Base-by-base conservation (phyloP, 1,140 invertebrate species). In the Philaenus spumarius region DNA sequence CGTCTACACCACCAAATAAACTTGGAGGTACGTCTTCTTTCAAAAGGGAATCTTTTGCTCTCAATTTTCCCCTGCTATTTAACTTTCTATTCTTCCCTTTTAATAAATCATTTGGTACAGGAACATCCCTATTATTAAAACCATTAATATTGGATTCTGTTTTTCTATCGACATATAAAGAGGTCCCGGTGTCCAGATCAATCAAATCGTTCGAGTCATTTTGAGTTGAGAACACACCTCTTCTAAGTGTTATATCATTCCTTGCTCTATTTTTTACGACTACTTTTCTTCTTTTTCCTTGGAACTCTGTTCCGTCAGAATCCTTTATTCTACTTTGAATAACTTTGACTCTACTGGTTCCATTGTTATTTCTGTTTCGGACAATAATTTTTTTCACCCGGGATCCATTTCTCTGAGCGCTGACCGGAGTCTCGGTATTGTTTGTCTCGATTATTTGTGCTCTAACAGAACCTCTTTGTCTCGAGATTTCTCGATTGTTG, bases 111-210 rank as follows among this genome's bases (percentile, higher is more conserved):
- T 30, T 30, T 30, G 26, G 26, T 30, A 9, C 26, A 9, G 9
- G 26, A 30, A 30, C 26, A 30, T 30, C 3, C 3, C 3, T 30
- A 9, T 30, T 30, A 9, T 30, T 30, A 30, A 30, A 30, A 30
- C 26, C 26, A 30, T 30, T 30, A 4, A 30, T 30, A 30, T 4
- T 30, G 9, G 48, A 30, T 2, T 53, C 50, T 39, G 50, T 53
- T 53, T 53, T 35, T 39, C 30, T 53, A 9, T 53, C 30, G n/a
- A 53, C 50, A 20, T 53, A 53, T 19, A 53, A 20, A 22, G 50
- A 53, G 5, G 50, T 53, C 22, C 50, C 50, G 7, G 50, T 53
- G 22, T 53, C 50, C 30, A 53, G 20, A 17, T 53, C 50, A 39
- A n/a, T 37, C 2, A 53, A 26, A 15, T 53, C 50, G 26, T 30